Conservation (phyloP, 2,797 vertebrate genomes). For the Parauchenoglanis ngamensis region DNA sequence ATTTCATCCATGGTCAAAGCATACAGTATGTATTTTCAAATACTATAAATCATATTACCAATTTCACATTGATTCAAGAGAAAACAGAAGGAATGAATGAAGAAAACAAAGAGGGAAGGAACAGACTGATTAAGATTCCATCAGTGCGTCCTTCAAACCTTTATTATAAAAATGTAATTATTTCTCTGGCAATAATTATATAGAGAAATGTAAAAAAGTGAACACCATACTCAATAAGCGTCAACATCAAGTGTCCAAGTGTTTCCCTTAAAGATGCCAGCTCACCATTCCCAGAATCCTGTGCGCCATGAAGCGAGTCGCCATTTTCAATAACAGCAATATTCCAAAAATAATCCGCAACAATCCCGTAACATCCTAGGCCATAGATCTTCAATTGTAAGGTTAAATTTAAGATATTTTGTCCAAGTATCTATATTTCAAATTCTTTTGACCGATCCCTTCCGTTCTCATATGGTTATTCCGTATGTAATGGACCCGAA, state of each 20-base stretch:
- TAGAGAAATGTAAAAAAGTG: background rate
- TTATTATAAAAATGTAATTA: slow-evolving; percentile 5
- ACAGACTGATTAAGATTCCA: background rate
- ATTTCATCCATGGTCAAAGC: background rate
- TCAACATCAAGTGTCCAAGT: background rate
- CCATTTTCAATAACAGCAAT: no score
- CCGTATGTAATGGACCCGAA: no score
- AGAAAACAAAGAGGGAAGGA: background rate
- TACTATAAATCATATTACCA: background rate
- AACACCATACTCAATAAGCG: background rate
- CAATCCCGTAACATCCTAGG: no score
- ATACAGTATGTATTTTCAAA: background rate
- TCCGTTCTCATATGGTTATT: no score
- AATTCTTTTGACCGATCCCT: no score
- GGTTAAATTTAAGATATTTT: no score
- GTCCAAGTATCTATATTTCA: no score
- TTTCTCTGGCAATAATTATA: background rate
- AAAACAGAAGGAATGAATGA: background rate
- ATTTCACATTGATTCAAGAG: background rate
- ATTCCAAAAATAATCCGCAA: no score
- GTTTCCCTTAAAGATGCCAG: background rate
- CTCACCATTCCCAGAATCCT: no score
- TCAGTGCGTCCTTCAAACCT: background rate
- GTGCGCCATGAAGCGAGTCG: no score
- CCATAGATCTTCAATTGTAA: no score